Conservation (phyloP, 1,140 invertebrate genomes). For the Rhagoletis pomonella region DNA sequence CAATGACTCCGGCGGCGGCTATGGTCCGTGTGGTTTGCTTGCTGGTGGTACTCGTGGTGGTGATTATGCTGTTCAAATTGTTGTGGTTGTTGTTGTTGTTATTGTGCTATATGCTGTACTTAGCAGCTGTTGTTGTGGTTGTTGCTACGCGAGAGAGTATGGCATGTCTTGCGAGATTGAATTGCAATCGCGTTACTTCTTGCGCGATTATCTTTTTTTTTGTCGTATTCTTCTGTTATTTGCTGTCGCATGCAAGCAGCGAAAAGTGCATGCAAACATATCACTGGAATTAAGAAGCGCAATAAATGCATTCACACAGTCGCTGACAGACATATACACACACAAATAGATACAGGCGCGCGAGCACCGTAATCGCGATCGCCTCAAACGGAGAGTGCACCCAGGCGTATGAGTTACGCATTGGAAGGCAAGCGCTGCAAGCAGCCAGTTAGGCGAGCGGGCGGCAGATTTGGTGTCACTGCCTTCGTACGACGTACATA, state of each 20-base stretch:
- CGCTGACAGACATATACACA: not conserved
- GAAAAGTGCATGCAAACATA: not conserved
- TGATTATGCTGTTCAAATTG: not conserved
- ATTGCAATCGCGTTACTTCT: slow-evolving; percentile 33
- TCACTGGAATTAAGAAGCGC: not conserved
- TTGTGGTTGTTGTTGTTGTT: not conserved
- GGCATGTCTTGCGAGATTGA: slow-evolving; percentile 1
- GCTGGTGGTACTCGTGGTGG: not conserved
- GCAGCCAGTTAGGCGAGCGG: not conserved
- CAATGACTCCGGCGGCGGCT: not conserved
- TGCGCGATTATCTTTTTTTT: not conserved
- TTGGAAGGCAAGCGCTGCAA: not conserved
- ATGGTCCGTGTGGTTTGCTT: not conserved
- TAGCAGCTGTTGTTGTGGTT: not conserved
- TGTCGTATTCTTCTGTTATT: not conserved
- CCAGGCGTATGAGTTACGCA: slow-evolving; percentile 44
- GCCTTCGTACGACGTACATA: not conserved
- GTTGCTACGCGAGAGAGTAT: too few species aligned
- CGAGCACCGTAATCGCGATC: not conserved
- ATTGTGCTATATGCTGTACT: not conserved
- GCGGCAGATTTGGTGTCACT: not conserved
- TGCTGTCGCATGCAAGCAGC: not conserved
- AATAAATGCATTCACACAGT: not conserved
- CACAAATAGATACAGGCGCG: not conserved
- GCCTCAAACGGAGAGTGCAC: not conserved